Evolutionary conservation across 2,888 invertebrate species (phyloP).

Genomic region (Hyppa rectilinea): DNA sequence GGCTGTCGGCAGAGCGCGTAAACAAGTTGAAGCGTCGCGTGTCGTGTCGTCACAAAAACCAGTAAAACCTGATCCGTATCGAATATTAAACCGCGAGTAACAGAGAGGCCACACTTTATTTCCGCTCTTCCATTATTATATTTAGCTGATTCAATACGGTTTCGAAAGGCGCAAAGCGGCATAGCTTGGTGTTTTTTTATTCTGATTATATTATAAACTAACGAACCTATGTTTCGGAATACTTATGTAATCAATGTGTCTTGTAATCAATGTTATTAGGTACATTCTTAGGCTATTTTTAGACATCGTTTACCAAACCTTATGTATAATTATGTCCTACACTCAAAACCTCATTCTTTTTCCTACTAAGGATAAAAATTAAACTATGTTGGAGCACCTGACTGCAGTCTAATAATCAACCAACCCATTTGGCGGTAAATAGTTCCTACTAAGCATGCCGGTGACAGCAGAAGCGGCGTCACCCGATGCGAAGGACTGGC

Average conservation of each 20-base stretch:
- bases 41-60: conserved; percentile 60
- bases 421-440: conserved; percentile 35
- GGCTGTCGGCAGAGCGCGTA: conserved; percentile 31
- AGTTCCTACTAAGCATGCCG: conserved; percentile 5
- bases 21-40: conserved; percentile 59
- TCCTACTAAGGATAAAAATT: background rate
- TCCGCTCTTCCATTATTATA: conserved; percentile 53
- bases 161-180: conserved; percentile 12
- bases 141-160: conserved; percentile 36
- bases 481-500: conserved; percentile 37
- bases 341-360: background rate
- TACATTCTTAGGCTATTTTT: background rate
- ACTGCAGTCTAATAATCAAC: background rate
- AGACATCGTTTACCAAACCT: background rate
- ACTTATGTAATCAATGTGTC: too few relatives aligned
- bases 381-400: background rate
- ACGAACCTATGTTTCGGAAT: background rate
- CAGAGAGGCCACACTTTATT: conserved; percentile 58
- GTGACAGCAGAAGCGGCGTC: conserved; percentile 35
- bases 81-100: conserved; percentile 57
- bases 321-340: too few relatives aligned
- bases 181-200: conserved; percentile 10
- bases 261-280: background rate
- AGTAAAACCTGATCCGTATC: conserved; percentile 64
- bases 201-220: background rate